These are phyloP conservation scores for Lagocephalus sceleratus DNA, from an alignment of 2,797 vertebrate species.

Conservation along the genomic window DNA sequence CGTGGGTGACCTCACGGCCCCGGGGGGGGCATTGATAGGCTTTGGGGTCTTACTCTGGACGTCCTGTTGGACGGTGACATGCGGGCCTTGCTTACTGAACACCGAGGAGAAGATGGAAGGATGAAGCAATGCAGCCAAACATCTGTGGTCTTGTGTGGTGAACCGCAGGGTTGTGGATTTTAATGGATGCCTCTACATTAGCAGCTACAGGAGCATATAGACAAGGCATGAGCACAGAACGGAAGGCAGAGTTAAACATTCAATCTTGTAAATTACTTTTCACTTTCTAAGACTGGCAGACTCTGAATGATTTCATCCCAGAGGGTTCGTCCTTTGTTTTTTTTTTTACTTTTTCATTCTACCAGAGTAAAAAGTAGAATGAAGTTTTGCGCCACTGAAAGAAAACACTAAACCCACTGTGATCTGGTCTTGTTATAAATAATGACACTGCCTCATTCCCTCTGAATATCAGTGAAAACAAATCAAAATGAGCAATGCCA, in stretches of 20 bases:
- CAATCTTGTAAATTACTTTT: constrained; percentile 42
- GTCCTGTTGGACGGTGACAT: constrained; percentile 59
- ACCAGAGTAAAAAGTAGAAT: constrained; percentile 19
- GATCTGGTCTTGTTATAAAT: constrained; percentile 26
- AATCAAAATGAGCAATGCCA: constrained; percentile 19
- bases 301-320: constrained; percentile 34
- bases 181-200: constrained; percentile 34
- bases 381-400: constrained; percentile 12
- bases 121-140: constrained; percentile 30
- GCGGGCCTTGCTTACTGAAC: constrained; percentile 55
- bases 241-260: constrained; percentile 24
- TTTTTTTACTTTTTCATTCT: no score
- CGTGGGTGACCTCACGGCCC: constrained; percentile 35
- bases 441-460: constrained; percentile 22
- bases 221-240: constrained; percentile 37
- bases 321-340: no score
- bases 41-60: constrained; percentile 32
- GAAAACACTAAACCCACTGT: constrained; percentile 14
- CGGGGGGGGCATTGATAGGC: constrained; percentile 57
- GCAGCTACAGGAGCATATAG: constrained; percentile 30
- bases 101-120: constrained; percentile 13
- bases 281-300: constrained; percentile 30
- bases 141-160: constrained; percentile 47
- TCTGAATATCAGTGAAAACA: constrained; percentile 17
- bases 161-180: constrained; percentile 11